Conservation (phyloP, 2,888 invertebrate species). For the Hymenopus coronatus region DNA sequence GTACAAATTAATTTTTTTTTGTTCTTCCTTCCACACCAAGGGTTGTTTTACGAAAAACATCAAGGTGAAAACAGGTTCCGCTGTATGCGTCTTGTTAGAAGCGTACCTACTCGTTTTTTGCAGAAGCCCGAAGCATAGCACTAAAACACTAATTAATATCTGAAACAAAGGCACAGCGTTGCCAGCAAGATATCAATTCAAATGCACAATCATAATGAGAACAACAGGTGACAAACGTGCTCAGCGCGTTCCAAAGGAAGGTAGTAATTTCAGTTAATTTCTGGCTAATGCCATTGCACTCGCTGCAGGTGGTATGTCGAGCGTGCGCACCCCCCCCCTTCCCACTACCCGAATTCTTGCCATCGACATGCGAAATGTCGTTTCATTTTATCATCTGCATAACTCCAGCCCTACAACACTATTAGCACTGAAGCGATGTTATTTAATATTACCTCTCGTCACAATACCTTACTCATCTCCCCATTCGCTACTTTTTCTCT, state of each 20-base stretch:
- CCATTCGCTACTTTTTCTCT: too few relatives aligned
- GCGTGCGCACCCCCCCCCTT: neutral
- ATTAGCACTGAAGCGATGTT: too few relatives aligned
- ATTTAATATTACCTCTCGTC: too few relatives aligned
- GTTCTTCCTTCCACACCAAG: too few relatives aligned
- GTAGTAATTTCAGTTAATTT: slow-evolving; percentile 1
- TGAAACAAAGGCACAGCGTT: neutral
- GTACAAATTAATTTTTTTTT: too few relatives aligned
- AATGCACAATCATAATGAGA: neutral
- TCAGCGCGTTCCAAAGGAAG: neutral
- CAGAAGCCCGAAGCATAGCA: neutral
- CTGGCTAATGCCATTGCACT: neutral
- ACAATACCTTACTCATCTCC: too few relatives aligned
- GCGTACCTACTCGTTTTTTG: neutral
- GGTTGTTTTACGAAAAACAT: neutral
- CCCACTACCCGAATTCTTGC: neutral
- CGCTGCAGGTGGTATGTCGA: neutral
- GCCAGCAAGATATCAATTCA: neutral
- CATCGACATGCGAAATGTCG: neutral
- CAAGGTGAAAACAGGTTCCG: neutral
- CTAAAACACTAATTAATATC: neutral
- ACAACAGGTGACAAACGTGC: slow-evolving; percentile 6
- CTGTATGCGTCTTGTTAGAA: neutral
- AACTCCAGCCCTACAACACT: neutral
- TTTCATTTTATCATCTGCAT: neutral